phyloP scores from a whole-genome alignment of 1,140 invertebrate genomes.

The Drosophila navojoa region DNA sequence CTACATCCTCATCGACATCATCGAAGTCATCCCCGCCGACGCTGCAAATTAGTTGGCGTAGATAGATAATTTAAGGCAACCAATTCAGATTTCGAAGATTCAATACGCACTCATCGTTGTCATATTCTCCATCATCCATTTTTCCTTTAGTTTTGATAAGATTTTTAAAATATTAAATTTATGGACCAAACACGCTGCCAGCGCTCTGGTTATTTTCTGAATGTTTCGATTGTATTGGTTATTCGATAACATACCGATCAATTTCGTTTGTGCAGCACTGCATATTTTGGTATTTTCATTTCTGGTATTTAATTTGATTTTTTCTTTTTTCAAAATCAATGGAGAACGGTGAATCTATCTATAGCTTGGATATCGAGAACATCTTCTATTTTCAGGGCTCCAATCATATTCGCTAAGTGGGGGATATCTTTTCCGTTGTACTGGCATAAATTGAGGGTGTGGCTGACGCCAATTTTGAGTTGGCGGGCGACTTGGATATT shows the following conservation, averaged over 20 bases:
- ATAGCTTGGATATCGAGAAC: neutral
- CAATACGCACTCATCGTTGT: slow-evolving; percentile 88
- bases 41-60: slow-evolving; percentile 79
- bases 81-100: neutral
- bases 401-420: neutral
- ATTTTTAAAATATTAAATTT: slow-evolving; percentile 2
- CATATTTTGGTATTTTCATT: slow-evolving; percentile 13
- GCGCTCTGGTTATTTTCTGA: slow-evolving; percentile 21
- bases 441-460: slow-evolving; percentile 1
- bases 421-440: neutral
- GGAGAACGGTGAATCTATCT: neutral
- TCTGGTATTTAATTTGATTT: neutral
- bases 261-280: neutral
- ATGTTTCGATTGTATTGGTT: slow-evolving; percentile 9
- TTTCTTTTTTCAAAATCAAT: too few relatives aligned
- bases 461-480: neutral
- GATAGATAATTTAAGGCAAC: neutral
- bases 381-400: neutral
- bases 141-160: neutral
- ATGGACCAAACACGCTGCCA: slow-evolving; percentile 42
- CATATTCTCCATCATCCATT: slow-evolving; percentile 92
- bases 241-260: slow-evolving; percentile 8
- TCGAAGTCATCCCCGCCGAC: slow-evolving; percentile 91
- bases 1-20: slow-evolving; percentile 92
- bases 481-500: neutral